Conservation (phyloP, 2,113 vertebrate genomes). For the Bufo gargarizans region DNA sequence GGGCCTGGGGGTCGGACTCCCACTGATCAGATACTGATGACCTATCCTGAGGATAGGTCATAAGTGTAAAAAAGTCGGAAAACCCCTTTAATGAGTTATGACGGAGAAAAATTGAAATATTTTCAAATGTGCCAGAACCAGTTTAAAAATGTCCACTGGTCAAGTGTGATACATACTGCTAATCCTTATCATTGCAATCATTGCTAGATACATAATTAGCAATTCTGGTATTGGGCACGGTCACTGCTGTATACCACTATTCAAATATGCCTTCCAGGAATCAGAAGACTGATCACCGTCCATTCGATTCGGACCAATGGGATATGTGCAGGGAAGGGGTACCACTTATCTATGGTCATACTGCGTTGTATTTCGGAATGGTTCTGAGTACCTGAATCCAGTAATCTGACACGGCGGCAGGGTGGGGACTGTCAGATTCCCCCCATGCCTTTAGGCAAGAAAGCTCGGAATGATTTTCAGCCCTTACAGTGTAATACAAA, state of each 20-base stretch:
- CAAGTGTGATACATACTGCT: too few relatives aligned
- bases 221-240: not conserved
- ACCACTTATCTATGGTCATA: not conserved
- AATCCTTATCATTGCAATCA: too few relatives aligned
- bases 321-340: not conserved
- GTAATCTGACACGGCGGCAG: conserved; percentile 46
- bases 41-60: too few relatives aligned
- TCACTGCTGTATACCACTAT: not conserved
- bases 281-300: not conserved
- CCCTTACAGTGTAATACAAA: conserved; percentile 31
- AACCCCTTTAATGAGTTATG: too few relatives aligned
- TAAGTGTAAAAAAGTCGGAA: too few relatives aligned
- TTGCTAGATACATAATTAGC: too few relatives aligned
- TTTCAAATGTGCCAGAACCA: too few relatives aligned
- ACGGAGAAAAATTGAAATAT: too few relatives aligned
- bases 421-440: conserved; percentile 33
- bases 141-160: too few relatives aligned
- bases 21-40: too few relatives aligned
- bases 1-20: too few relatives aligned
- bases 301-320: not conserved
- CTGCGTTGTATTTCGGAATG: not conserved
- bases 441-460: conserved; percentile 48
- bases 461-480: conserved; percentile 39
- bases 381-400: conserved; percentile 3
- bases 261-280: not conserved